Evolutionary conservation across 2,888 invertebrate genomes (phyloP).

Genomic region (Acanthosoma haemorrhoidale): DNA sequence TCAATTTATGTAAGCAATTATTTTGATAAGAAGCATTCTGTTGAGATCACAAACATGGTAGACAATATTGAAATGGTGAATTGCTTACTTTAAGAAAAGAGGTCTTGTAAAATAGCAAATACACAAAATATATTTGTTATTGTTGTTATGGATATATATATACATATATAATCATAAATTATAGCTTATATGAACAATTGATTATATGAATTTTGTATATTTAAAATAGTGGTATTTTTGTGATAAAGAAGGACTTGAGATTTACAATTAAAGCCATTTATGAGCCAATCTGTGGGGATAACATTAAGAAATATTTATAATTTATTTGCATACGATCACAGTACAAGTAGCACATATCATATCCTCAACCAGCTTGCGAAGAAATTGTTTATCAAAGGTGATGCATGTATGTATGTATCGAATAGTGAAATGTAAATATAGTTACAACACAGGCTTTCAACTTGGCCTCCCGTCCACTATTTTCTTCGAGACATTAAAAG

Average conservation of each 20-base stretch:
- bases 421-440: constrained; percentile 5
- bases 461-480: constrained; percentile 17
- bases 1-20: too few relatives aligned
- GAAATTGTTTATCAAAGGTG: background rate
- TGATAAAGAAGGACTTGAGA: constrained; percentile 2
- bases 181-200: background rate
- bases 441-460: background rate
- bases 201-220: constrained; percentile 6
- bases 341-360: constrained; percentile 12
- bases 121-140: background rate
- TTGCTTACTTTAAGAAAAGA: too few relatives aligned
- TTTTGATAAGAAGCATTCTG: too few relatives aligned
- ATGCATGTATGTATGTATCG: background rate
- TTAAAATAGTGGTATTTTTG: constrained; percentile 2
- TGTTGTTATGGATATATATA: background rate
- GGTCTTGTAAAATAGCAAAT: background rate
- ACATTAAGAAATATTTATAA: background rate
- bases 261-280: background rate
- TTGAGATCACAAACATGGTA: too few relatives aligned
- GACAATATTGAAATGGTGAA: too few relatives aligned
- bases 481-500: constrained; percentile 1
- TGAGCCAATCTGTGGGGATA: background rate
- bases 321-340: background rate
- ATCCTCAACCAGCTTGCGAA: background rate
- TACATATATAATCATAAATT: too few relatives aligned